Conservation (phyloP, 2,113 vertebrate species). For the Petaurus breviceps region DNA sequence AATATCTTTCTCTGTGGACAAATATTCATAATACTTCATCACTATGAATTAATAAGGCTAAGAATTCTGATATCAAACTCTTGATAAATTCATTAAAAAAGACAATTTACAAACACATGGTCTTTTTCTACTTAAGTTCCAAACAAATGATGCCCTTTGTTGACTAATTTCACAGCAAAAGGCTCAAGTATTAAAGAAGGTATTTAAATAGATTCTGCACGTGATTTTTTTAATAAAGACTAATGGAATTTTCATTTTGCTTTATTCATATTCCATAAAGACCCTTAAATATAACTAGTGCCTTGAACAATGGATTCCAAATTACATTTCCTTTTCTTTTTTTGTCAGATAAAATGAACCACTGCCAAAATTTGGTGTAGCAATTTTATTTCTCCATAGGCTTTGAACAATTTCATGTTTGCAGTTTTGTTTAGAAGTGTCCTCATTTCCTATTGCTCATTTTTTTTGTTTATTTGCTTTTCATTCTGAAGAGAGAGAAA, state of each 20-base stretch:
- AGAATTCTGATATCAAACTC: background rate
- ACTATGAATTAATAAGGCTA: background rate
- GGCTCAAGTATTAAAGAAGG: background rate
- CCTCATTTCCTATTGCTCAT: background rate
- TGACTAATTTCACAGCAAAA: background rate
- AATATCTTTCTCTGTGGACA: background rate
- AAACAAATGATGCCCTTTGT: background rate
- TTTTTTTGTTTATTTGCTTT: background rate
- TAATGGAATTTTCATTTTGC: background rate
- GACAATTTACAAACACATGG: background rate
- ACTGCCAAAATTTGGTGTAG: background rate
- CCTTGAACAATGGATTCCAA: background rate
- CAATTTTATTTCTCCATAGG: background rate
- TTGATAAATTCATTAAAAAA: background rate
- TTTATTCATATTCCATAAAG: background rate
- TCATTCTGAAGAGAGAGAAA: background rate
- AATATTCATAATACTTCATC: background rate
- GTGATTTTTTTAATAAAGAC: constrained; percentile 32
- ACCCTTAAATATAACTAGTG: background rate
- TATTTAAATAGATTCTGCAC: constrained; percentile 7
- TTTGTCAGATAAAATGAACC: background rate
- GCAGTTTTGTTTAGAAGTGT: background rate
- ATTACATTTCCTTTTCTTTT: background rate
- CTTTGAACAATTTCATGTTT: background rate
- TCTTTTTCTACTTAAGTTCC: background rate